These are phyloP conservation scores for Cladopsammia gracilis DNA, from an alignment of 64 coral and sea anemone species.

Conservation along the genomic window DNA sequence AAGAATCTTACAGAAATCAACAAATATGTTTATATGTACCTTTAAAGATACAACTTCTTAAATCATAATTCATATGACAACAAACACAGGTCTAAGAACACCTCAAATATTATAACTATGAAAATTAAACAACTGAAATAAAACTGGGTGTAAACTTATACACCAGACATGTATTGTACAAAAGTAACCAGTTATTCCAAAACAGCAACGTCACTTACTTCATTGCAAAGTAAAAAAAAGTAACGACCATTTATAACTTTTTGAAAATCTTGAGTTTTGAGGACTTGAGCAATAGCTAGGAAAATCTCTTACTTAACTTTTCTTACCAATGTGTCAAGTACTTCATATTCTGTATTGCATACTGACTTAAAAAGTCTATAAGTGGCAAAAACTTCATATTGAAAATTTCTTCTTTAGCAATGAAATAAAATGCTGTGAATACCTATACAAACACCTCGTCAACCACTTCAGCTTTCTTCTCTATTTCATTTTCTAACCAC, in stretches of 20 bases:
- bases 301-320: slow-evolving; percentile 4
- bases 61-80: too few species aligned
- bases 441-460: slow-evolving; percentile 5
- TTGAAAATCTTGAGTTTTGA: neutral
- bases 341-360: neutral
- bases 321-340: neutral
- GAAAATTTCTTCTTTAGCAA: slow-evolving; percentile 11
- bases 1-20: too few species aligned
- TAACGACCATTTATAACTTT: neutral
- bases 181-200: neutral
- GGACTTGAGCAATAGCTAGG: neutral
- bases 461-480: slow-evolving; percentile 30
- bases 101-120: too few species aligned
- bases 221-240: slow-evolving; percentile 2
- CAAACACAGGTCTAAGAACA: too few species aligned
- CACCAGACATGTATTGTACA: too few species aligned
- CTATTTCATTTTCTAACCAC: slow-evolving; percentile 10
- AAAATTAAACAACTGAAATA: too few species aligned
- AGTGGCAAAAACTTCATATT: slow-evolving; percentile 22
- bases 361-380: neutral
- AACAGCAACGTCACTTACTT: slow-evolving; percentile 15
- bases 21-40: too few species aligned
- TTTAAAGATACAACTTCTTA: too few species aligned
- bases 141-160: neutral
- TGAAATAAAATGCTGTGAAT: neutral